Evolutionary conservation across 2,113 vertebrate species (phyloP).

Genomic region (Sarotherodon lohbergeri): DNA sequence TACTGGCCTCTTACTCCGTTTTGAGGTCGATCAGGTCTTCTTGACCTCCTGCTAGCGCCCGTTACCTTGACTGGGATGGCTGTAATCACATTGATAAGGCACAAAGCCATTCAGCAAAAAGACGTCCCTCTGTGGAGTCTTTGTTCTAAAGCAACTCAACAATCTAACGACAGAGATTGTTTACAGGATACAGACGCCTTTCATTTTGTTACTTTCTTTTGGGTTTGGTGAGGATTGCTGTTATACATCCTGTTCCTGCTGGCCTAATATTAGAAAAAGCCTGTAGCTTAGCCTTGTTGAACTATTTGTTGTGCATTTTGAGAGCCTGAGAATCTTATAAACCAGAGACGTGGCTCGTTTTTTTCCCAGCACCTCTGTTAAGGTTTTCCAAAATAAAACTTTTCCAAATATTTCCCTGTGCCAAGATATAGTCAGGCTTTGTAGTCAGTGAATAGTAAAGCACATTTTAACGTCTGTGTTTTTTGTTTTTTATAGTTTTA

Average conservation of each 20-base stretch:
- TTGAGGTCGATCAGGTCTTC: not conserved
- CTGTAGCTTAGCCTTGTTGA: not conserved
- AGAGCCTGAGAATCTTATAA: not conserved
- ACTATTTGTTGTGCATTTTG: not conserved
- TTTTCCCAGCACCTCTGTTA: not conserved
- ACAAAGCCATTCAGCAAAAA: not conserved
- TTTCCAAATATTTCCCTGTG: not conserved
- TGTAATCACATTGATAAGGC: conserved; percentile 37
- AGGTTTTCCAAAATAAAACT: not conserved
- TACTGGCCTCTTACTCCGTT: not conserved
- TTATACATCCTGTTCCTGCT: conserved; percentile 5
- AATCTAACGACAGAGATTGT: not conserved
- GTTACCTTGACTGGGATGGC: conserved; percentile 3
- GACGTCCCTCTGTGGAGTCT: not conserved
- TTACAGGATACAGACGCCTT: not conserved
- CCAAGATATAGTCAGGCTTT: not conserved
- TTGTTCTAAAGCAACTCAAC: conserved; percentile 11
- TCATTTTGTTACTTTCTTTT: not conserved
- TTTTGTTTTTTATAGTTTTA: not conserved
- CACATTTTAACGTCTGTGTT: not conserved
- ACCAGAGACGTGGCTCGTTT: not conserved
- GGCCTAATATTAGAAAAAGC: not conserved
- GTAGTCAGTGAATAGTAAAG: not conserved
- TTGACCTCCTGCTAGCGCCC: conserved; percentile 9
- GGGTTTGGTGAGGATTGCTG: not conserved